Evolutionary conservation across 2,888 invertebrate species (phyloP).

Genomic region (Aleiodes testaceus): DNA sequence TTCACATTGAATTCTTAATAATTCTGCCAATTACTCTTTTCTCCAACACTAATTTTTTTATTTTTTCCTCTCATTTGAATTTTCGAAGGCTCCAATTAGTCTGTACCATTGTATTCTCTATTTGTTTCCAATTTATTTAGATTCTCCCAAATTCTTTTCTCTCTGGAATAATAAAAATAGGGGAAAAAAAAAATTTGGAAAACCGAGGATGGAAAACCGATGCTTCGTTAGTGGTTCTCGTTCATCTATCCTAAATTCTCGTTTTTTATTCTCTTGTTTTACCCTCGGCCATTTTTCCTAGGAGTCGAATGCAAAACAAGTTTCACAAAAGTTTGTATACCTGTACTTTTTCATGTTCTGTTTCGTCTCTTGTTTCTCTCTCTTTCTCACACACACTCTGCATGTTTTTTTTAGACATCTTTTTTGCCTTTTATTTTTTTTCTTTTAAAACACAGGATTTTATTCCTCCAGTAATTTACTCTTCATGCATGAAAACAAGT

Average conservation of each 20-base stretch:
- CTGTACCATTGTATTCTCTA: too few relatives aligned
- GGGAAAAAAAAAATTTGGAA: background rate
- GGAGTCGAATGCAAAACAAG: background rate
- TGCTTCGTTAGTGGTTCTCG: slow-evolving; percentile 42
- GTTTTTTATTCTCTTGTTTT: background rate
- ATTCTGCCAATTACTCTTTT: too few relatives aligned
- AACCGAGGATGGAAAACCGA: slow-evolving; percentile 30
- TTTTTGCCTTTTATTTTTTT: slow-evolving; percentile 13
- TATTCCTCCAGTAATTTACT: slow-evolving; percentile 13
- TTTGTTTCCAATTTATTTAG: background rate
- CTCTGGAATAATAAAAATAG: background rate
- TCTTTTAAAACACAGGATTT: slow-evolving; percentile 34
- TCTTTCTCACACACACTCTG: background rate
- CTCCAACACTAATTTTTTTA: too few relatives aligned
- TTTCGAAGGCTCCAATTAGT: too few relatives aligned
- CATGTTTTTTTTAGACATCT: slow-evolving; percentile 23
- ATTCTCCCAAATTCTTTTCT: background rate
- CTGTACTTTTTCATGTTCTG: background rate
- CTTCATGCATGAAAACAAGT: background rate
- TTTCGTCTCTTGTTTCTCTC: background rate
- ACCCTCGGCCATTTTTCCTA: background rate
- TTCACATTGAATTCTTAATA: too few relatives aligned
- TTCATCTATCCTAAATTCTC: background rate
- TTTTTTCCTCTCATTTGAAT: too few relatives aligned
- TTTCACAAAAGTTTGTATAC: slow-evolving; percentile 1